phyloP scores from a whole-genome alignment of 2,113 vertebrate genomes.

The Hirundichthys speculiger region DNA sequence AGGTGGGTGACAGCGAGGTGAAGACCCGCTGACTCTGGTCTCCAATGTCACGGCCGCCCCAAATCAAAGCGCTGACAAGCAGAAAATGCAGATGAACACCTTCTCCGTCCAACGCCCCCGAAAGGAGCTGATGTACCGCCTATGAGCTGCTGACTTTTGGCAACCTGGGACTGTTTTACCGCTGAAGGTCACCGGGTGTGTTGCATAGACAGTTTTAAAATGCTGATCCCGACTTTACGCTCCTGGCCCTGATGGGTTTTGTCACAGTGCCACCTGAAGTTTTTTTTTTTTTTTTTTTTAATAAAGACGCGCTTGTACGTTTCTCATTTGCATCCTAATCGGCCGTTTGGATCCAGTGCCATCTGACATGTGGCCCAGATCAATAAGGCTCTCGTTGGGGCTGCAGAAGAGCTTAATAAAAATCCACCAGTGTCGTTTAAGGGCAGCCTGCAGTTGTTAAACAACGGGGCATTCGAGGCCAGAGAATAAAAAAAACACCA shows the following conservation, averaged over 20 bases:
- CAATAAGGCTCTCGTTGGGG: conserved; percentile 31
- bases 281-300: conserved; percentile 16
- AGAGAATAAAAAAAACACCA: background rate
- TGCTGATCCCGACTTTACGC: conserved; percentile 59
- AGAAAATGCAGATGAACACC: conserved; percentile 68
- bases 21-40: conserved; percentile 68
- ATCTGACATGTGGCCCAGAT: conserved; percentile 14
- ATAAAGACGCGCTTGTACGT: background rate
- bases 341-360: conserved; percentile 17
- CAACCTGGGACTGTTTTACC: conserved; percentile 46
- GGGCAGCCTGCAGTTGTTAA: conserved; percentile 4
- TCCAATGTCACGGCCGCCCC: conserved; percentile 54
- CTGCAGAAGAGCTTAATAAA: conserved; percentile 12
- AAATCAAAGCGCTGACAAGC: conserved; percentile 73
- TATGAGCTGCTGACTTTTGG: conserved; percentile 70
- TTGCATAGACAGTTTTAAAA: conserved; percentile 60
- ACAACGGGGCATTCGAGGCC: background rate
- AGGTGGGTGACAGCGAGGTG: conserved; percentile 50
- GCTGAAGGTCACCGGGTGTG: conserved; percentile 63
- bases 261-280: conserved; percentile 32
- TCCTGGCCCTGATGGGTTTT: conserved; percentile 23
- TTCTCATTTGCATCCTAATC: conserved; percentile 55
- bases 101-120: conserved; percentile 36
- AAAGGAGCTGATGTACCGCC: conserved; percentile 58
- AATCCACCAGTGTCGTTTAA: conserved; percentile 2